Conservation (phyloP, 2,888 invertebrate genomes). For the Spodoptera littoralis region DNA sequence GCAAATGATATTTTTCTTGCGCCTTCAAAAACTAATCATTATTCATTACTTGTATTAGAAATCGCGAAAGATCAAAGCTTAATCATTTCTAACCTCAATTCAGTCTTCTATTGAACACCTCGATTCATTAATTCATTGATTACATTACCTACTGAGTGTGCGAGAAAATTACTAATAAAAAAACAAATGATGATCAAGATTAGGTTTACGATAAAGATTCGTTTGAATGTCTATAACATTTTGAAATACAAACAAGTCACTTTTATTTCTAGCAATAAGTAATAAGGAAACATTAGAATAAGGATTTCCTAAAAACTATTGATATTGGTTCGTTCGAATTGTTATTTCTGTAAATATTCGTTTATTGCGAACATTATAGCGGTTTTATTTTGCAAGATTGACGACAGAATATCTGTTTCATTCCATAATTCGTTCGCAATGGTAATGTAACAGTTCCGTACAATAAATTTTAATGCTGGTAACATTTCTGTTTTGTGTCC, state of each 20-base stretch:
- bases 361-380: slow-evolving; percentile 54
- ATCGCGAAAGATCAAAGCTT: background rate
- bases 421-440: slow-evolving; percentile 62
- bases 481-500: slow-evolving; percentile 53
- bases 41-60: background rate
- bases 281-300: slow-evolving; percentile 41
- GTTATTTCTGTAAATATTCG: slow-evolving; percentile 48
- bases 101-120: slow-evolving; percentile 1
- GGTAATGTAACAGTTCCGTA: slow-evolving; percentile 57
- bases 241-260: slow-evolving; percentile 5
- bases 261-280: slow-evolving; percentile 29
- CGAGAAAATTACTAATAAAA: slow-evolving; percentile 1
- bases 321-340: slow-evolving; percentile 29
- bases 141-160: background rate
- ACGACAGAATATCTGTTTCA: slow-evolving; percentile 65
- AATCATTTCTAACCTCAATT: background rate
- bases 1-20: background rate
- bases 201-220: slow-evolving; percentile 2
- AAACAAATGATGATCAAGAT: background rate
- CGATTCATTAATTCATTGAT: background rate
- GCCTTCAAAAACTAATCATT: background rate
- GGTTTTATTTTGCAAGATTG: slow-evolving; percentile 63
- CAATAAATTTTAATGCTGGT: slow-evolving; percentile 57
- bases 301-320: slow-evolving; percentile 42
- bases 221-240: slow-evolving; percentile 1